These are phyloP conservation scores for Mayetiola destructor DNA, from an alignment of 2,888 invertebrate genomes.

Conservation along the genomic window DNA sequence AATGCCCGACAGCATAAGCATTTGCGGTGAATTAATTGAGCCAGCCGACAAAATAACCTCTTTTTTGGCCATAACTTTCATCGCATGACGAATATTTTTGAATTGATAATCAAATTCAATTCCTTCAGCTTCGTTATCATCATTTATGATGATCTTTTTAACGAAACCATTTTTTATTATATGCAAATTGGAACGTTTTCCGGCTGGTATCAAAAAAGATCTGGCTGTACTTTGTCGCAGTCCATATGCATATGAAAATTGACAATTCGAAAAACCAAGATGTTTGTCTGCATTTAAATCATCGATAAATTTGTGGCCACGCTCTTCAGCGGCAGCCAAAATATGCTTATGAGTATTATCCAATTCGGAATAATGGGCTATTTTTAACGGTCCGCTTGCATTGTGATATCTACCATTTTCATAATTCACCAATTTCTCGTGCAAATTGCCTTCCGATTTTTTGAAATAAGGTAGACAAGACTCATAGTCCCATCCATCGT, in stretches of 20 bases:
- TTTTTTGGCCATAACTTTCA: too few relatives aligned
- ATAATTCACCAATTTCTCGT: constrained; percentile 68
- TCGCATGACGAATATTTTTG: too few relatives aligned
- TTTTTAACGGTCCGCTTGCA: neutral
- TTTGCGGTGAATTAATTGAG: neutral
- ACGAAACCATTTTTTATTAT: constrained; percentile 18
- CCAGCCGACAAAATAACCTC: constrained; percentile 5
- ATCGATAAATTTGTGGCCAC: constrained; percentile 46
- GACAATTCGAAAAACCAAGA: constrained; percentile 17
- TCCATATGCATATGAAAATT: constrained; percentile 6
- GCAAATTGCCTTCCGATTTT: constrained; percentile 76
- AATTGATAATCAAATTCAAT: too few relatives aligned
- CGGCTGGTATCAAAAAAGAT: constrained; percentile 3
- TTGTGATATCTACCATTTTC: constrained; percentile 23
- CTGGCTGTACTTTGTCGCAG: constrained; percentile 14
- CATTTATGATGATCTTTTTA: constrained; percentile 16
- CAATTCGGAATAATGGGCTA: neutral
- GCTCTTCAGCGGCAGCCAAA: constrained; percentile 29
- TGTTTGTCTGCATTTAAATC: constrained; percentile 49
- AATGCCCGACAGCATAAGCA: neutral
- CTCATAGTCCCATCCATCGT: constrained; percentile 76
- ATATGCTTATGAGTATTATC: neutral
- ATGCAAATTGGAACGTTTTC: neutral
- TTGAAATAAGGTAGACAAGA: constrained; percentile 69
- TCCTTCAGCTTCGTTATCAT: constrained; percentile 36